Base-by-base conservation (phyloP, 2,888 invertebrate species). In the Standfussiana lucernea region DNA sequence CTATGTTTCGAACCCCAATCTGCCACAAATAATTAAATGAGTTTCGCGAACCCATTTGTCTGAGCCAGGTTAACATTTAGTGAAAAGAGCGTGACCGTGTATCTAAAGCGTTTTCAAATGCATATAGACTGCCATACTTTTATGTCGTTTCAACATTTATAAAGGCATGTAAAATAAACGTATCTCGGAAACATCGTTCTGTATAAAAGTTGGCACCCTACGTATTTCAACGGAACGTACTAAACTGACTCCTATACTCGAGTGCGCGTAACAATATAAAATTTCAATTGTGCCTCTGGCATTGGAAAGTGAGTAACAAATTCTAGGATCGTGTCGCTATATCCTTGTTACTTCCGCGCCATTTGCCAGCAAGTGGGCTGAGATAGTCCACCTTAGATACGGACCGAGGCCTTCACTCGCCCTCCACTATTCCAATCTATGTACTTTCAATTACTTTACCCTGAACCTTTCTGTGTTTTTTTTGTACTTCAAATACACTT, bases 291-390 rank as follows among this genome's bases (percentile, higher is more conserved):
- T 89, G 90, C 89, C 77, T 89, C 90, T 90, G 89, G 87, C 87
- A 91, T 92, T 90, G 88, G 90, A 91, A 93, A 93, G 91, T 92
- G 90, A 91, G 91, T 92, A 93, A 93, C 93, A 93, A 94, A 95
- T 95, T 95, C 92, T 88, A 90, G 92, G 92, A 91, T 92, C 93
- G 92, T 91, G 92, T 91, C 92, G 90, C 93, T 95, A 93, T 94
- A 95, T 95, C 93, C 94, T 90, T 89, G 90, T 96, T 95, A 94
- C 93, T 95, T 95, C 93, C 94, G 91, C 90, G 80, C 95, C 95
- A 95, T 96, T 96, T 95, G 94, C 92, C 89, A 89, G 90, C 95
- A 96, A 96, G 96, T 96, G 96, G 94, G 89, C 91, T 94, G 96
- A 91, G 94, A 96, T 96, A 96, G 95, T 95, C 95, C 92, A 95